Evolutionary conservation across 2,113 vertebrate genomes (phyloP), one percentile per base, ranked within the genome.

Genomic region (Ploceus nigricollis): DNA sequence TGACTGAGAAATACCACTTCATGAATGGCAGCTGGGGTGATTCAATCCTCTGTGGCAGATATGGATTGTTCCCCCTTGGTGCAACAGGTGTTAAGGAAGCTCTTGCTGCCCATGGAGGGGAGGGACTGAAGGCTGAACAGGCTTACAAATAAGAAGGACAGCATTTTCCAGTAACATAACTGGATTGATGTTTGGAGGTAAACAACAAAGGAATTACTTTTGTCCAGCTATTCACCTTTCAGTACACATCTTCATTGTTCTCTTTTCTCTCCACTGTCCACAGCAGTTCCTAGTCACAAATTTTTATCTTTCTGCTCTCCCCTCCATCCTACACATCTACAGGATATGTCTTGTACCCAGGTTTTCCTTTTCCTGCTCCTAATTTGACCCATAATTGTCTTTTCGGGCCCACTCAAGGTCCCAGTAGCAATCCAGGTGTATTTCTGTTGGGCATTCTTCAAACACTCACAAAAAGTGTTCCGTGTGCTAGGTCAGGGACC

Each of bases 401-500:
- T 80, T 82, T 22, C 72, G 61, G 19, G 7, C 14, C 24, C n/a
- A 27, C 24, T 42, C n/a, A 15, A 64, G 2, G 17, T 64, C 24
- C 30, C 25, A 61, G 31, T 12, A 53, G 5, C 28, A 51, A 37
- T 13, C 15, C 37, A 89, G 69, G 40, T 40, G 4, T 54, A 13
- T 45, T 84, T 93, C 22, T 73, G 15, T 21, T 63, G 39, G 7
- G 10, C 13, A 31, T 79, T 87, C n/a, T 79, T 20, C 40, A 80
- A 88, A 35, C 9, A 70, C 6, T 22, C 23, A 33, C 4, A 33
- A 30, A 25, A 83, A 44, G 1, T 37, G 11, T 35, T 33, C 13
- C 0, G 0, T 15, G 15, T 47, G 33, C 75, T 79, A 64, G 5
- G 20, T 40, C 28, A 57, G 33, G 27, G 30, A 40, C 17, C 16